Conservation (phyloP, 1,140 invertebrate genomes). For the Chymomyza costata region DNA sequence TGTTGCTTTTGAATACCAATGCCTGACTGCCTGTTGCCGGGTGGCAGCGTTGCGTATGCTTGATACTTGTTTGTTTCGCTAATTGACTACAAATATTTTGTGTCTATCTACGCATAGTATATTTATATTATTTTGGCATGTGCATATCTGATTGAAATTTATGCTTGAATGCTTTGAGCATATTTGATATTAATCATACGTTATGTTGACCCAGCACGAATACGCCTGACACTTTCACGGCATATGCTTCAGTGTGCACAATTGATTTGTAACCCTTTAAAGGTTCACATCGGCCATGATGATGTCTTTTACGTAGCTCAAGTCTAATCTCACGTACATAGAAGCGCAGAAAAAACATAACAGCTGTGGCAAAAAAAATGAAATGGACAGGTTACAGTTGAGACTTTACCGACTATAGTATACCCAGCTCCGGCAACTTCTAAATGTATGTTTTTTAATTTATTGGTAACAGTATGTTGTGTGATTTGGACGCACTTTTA, state of each 20-base stretch:
- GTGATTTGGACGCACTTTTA: too few species aligned
- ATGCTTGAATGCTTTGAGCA: slow-evolving; percentile 4
- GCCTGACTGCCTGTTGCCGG: slow-evolving; percentile 36
- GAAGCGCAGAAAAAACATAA: neutral
- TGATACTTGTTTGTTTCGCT: slow-evolving; percentile 38
- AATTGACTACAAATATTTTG: slow-evolving; percentile 65
- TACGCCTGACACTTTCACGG: too few species aligned
- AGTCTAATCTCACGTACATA: slow-evolving; percentile 8
- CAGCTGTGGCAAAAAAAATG: slow-evolving; percentile 31
- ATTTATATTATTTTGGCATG: neutral
- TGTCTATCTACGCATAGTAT: neutral
- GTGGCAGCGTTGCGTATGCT: slow-evolving; percentile 23
- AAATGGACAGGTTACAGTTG: too few species aligned
- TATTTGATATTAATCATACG: slow-evolving; percentile 38
- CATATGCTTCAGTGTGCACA: too few species aligned
- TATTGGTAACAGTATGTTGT: too few species aligned
- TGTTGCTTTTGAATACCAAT: slow-evolving; percentile 12
- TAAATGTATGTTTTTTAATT: too few species aligned
- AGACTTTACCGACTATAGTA: too few species aligned
- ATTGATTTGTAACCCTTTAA: too few species aligned
- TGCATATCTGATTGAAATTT: slow-evolving; percentile 38
- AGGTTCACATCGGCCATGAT: too few species aligned
- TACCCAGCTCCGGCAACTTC: too few species aligned
- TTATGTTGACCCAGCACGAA: too few species aligned
- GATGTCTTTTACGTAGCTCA: too few species aligned